Percentiles rank a stretch among this genome's conserved stretches.
Conservation (phyloP, 2,888 invertebrate species). For the Drosophila formosana region DNA sequence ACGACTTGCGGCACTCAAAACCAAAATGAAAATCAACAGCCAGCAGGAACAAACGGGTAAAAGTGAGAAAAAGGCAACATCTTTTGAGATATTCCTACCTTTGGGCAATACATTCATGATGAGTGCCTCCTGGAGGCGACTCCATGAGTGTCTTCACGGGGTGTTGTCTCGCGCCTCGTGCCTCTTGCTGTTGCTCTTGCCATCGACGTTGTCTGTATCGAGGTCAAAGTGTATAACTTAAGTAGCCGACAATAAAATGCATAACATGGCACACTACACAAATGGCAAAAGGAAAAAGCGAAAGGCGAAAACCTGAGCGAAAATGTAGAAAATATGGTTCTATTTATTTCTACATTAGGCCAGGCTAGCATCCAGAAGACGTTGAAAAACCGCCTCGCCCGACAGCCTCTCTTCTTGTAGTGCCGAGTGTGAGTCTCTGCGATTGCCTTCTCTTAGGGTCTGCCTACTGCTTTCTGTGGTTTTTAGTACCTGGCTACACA, state of each 20-base stretch:
- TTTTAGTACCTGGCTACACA: conserved; percentile 60
- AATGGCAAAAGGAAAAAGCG: conserved; percentile 42
- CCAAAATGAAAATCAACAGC: conserved; percentile 23
- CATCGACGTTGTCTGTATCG: conserved; percentile 62
- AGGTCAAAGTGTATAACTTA: conserved; percentile 80
- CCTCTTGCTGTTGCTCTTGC: conserved; percentile 17
- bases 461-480: neutral
- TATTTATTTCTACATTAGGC: conserved; percentile 78
- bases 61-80: conserved; percentile 37
- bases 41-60: conserved; percentile 30
- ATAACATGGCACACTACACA: conserved; percentile 61
- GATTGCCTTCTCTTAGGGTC: neutral
- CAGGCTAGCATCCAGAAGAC: conserved; percentile 42
- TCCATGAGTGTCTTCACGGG: neutral
- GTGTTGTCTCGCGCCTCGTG: neutral
- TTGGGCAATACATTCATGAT: conserved; percentile 50
- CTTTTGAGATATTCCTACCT: conserved; percentile 43
- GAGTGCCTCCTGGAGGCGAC: conserved; percentile 34
- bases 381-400: conserved; percentile 39
- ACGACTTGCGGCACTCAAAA: conserved; percentile 37
- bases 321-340: conserved; percentile 74
- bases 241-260: conserved; percentile 82
- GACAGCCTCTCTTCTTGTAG: conserved; percentile 21
- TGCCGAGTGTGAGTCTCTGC: conserved; percentile 4
- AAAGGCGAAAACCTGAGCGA: conserved; percentile 49